Conservation (phyloP, 2,797 vertebrate species). For the Sarcoramphus papa region DNA sequence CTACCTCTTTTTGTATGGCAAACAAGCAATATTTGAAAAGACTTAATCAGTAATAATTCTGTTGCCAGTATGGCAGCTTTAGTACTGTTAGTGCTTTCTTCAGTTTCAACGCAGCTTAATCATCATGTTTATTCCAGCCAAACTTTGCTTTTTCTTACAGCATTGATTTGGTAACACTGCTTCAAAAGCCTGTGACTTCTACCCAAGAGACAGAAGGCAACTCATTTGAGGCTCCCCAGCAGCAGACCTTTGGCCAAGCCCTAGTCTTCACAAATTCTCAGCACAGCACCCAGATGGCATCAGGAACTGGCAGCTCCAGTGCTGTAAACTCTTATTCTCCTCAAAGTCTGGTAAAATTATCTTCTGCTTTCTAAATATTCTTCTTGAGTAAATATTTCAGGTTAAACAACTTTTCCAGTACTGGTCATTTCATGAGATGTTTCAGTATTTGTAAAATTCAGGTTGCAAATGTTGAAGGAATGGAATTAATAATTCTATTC, state of each 20-base stretch:
- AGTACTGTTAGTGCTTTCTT: background rate
- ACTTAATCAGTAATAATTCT: background rate
- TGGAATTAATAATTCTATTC: background rate
- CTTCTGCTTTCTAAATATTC: background rate
- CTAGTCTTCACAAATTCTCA: conserved; percentile 96
- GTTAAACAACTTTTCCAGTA: background rate
- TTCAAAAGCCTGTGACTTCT: conserved; percentile 84
- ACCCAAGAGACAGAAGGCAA: conserved; percentile 73
- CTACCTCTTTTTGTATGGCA: background rate
- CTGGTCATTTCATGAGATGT: background rate
- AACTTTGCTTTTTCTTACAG: conserved; percentile 66
- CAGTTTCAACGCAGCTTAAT: background rate
- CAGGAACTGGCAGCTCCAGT: conserved; percentile 73
- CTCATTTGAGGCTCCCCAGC: conserved; percentile 79
- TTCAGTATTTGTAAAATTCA: background rate
- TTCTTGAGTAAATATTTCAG: background rate
- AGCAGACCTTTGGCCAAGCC: conserved; percentile 87
- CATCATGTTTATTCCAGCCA: background rate
- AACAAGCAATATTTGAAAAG: background rate
- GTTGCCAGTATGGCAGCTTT: background rate
- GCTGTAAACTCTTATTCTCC: conserved; percentile 85
- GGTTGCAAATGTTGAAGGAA: background rate
- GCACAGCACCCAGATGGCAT: conserved; percentile 77
- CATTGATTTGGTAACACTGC: conserved; percentile 87
- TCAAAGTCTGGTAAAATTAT: conserved; percentile 86